Percentiles rank a stretch among this genome's conserved stretches.
Evolutionary conservation across 2,888 invertebrate genomes (phyloP).

Genomic region (Acanthococcus lagerstroemiae): DNA sequence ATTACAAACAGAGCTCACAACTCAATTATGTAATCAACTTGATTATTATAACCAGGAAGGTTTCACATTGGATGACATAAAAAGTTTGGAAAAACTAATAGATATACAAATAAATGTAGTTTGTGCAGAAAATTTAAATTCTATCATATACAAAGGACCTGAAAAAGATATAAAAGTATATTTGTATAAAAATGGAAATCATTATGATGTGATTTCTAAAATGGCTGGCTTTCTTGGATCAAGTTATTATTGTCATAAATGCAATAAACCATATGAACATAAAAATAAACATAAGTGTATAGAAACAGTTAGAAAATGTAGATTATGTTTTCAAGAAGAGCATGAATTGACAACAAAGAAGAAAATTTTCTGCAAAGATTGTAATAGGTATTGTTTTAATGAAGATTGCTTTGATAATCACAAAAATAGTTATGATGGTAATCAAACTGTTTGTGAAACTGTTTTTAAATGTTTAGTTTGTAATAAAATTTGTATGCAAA

Average conservation of each 20-base stretch:
- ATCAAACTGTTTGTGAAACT: too few species aligned
- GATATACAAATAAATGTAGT: constrained; percentile 17
- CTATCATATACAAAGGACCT: too few species aligned
- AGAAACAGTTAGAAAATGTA: not conserved
- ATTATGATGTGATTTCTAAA: too few species aligned
- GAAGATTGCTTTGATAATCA: not conserved
- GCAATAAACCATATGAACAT: not conserved
- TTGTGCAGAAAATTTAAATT: too few species aligned
- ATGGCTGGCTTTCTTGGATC: too few species aligned
- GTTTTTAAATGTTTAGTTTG: not conserved
- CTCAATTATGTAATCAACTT: too few species aligned
- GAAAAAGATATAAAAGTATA: too few species aligned
- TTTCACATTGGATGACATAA: too few species aligned
- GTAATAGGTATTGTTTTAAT: constrained; percentile 9
- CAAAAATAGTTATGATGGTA: not conserved
- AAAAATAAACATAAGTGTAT: not conserved
- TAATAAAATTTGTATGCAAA: not conserved
- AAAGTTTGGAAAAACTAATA: constrained; percentile 17
- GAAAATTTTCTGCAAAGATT: constrained; percentile 7
- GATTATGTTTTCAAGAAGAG: constrained; percentile 1
- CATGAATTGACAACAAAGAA: not conserved
- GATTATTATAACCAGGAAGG: too few species aligned
- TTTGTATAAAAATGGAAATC: too few species aligned
- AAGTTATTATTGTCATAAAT: too few species aligned
- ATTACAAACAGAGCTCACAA: too few species aligned